Evolutionary conservation across 2,797 vertebrate species (phyloP).

Genomic region (Rhincodon typus): DNA sequence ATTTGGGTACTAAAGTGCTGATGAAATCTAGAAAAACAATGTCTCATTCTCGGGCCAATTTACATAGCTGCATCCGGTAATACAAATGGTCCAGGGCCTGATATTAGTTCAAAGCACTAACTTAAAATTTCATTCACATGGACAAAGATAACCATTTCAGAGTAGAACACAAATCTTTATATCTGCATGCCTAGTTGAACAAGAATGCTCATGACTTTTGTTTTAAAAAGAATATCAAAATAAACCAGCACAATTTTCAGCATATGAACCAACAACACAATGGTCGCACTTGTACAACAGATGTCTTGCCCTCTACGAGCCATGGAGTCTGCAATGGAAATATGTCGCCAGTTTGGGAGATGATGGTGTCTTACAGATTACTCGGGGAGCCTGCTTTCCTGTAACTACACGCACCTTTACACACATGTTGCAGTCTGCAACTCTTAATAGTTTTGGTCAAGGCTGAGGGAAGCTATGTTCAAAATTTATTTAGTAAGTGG

Average conservation of each 20-base stretch:
- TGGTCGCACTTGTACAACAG: background rate
- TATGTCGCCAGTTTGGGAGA: background rate
- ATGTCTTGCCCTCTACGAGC: background rate
- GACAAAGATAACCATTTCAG: background rate
- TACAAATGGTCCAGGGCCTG: background rate
- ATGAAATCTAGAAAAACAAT: background rate
- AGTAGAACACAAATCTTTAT: background rate
- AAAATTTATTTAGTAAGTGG: too few relatives aligned
- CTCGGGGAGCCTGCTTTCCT: background rate
- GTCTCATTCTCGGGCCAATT: background rate
- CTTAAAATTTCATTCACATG: background rate
- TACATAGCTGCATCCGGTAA: background rate
- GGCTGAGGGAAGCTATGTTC: background rate
- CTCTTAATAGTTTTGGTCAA: background rate
- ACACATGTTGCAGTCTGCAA: background rate
- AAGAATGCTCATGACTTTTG: background rate
- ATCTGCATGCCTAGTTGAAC: background rate
- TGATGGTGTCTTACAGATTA: background rate
- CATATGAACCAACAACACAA: background rate
- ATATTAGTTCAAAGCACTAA: background rate
- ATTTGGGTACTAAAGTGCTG: background rate
- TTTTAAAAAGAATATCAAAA: background rate
- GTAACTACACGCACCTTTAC: background rate
- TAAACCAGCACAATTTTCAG: background rate
- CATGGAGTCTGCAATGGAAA: background rate